Base-by-base conservation (phyloP, 2,797 vertebrate species). In the Pempheris klunzingeri region DNA sequence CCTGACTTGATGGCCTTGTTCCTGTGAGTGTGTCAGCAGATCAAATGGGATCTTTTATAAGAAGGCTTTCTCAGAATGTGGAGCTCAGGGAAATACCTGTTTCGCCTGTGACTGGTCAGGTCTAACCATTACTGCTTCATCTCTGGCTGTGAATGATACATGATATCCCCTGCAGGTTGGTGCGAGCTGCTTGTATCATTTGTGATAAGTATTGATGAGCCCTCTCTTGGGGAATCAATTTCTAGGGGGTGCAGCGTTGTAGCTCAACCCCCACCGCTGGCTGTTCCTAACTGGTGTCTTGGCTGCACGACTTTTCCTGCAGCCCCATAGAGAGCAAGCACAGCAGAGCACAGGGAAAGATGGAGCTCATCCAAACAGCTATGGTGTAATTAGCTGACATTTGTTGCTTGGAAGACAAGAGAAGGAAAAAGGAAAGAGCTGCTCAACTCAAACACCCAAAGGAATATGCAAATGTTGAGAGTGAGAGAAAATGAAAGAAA, bases 21-120 rank as follows among this genome's bases (percentile, higher is more conserved):
- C 74, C 64, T 76, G 84, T 24, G 77, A 93, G 94, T 93, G 90
- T 96, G 95, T 91, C 92, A 92, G 88, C 91, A 90, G 94, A 94
- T 91, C 96, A 95, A 96, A 92, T 83, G 69, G 67, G 84, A 75
- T 90, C 74, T 86, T 91, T 90, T 89, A 69, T 87, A 65, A 70
- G 66, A 60, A 46, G 43, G 43, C 74, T 88, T 84, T 79, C 57
- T 64, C 50, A 74, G 63, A 88, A 85, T 83, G 72, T 13, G 5
- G 65, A 76, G 76, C 59, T 74, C 74, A 72, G 46, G 61, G 73
- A 84, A 87, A 87, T 74, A 70, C 79, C 77, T 43, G 58, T 81
- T 77, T 75, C 3, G 28, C 41, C 49, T 28, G 53, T 65, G 68
- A 77, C 77, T 61, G 71, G 36, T 89, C 86, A 81, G 53, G 47